These are phyloP conservation scores for Oenanthe melanoleuca DNA, from an alignment of 2,113 vertebrate species.

Conservation along the genomic window DNA sequence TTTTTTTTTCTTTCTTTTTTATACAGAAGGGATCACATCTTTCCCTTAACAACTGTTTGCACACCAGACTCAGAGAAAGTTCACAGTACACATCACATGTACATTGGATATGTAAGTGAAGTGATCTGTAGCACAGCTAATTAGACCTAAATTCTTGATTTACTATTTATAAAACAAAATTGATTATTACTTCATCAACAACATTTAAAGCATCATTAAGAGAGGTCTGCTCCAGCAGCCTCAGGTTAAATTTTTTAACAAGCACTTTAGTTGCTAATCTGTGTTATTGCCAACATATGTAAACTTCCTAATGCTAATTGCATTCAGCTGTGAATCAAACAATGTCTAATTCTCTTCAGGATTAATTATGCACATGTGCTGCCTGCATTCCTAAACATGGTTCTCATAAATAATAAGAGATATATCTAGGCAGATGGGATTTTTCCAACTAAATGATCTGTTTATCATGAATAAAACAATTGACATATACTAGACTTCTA, in stretches of 20 bases:
- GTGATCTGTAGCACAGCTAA: constrained; percentile 85
- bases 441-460: constrained; percentile 81
- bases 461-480: constrained; percentile 83
- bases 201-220: constrained; percentile 94
- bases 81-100: constrained; percentile 70
- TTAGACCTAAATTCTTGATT: constrained; percentile 89
- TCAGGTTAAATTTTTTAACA: constrained; percentile 96
- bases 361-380: constrained; percentile 97
- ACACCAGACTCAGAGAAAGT: constrained; percentile 73
- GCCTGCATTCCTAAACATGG: constrained; percentile 92
- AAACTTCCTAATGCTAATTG: constrained; percentile 94
- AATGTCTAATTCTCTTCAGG: constrained; percentile 98
- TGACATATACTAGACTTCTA: constrained; percentile 72
- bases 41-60: constrained; percentile 71
- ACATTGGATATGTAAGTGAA: constrained; percentile 80
- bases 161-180: constrained; percentile 90
- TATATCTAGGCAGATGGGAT: constrained; percentile 88
- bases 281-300: constrained; percentile 90
- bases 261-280: constrained; percentile 90
- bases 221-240: constrained; percentile 89
- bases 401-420: constrained; percentile 96
- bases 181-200: constrained; percentile 96
- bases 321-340: constrained; percentile 97
- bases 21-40: constrained; percentile 44
- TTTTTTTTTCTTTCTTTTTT: not conserved